phyloP scores from a whole-genome alignment of 2,113 vertebrate species.

The Tragelaphus buxtoni region DNA sequence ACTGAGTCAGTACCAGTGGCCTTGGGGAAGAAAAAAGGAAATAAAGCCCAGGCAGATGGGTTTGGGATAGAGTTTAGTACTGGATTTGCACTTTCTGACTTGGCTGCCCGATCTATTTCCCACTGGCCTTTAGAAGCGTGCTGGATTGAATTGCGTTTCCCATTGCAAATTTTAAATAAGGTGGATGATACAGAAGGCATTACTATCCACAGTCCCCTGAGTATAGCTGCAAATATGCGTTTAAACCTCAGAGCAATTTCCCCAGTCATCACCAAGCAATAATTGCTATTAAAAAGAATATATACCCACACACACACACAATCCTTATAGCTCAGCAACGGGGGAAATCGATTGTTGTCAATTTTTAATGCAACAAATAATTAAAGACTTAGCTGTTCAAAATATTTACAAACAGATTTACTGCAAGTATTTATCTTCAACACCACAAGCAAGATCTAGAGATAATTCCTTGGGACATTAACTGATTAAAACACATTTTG shows the following conservation, averaged over 20 bases:
- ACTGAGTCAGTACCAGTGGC: conserved; percentile 57
- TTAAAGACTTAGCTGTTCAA: conserved; percentile 57
- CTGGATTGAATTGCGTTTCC: conserved; percentile 76
- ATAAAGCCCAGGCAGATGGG: conserved; percentile 45
- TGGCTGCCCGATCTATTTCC: conserved; percentile 50
- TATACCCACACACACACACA: not conserved
- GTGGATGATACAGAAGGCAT: conserved; percentile 74
- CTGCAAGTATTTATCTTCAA: conserved; percentile 52
- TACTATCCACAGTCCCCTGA: conserved; percentile 74
- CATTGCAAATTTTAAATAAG: conserved; percentile 78
- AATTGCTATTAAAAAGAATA: conserved; percentile 75
- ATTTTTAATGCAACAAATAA: conserved; percentile 73
- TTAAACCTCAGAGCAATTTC: conserved; percentile 76
- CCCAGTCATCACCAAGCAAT: conserved; percentile 75
- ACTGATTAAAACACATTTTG: conserved; percentile 87
- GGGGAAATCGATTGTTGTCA: conserved; percentile 64
- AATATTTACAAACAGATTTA: conserved; percentile 74
- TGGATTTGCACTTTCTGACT: conserved; percentile 57
- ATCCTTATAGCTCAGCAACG: conserved; percentile 60
- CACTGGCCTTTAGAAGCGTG: conserved; percentile 60
- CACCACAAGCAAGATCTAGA: conserved; percentile 40
- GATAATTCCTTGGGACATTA: conserved; percentile 36
- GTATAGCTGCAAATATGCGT: conserved; percentile 76
- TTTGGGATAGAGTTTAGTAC: conserved; percentile 42
- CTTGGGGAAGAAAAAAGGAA: conserved; percentile 30